phyloP scores from a whole-genome alignment of 2,888 invertebrate species.

The Coelinius sp. region DNA sequence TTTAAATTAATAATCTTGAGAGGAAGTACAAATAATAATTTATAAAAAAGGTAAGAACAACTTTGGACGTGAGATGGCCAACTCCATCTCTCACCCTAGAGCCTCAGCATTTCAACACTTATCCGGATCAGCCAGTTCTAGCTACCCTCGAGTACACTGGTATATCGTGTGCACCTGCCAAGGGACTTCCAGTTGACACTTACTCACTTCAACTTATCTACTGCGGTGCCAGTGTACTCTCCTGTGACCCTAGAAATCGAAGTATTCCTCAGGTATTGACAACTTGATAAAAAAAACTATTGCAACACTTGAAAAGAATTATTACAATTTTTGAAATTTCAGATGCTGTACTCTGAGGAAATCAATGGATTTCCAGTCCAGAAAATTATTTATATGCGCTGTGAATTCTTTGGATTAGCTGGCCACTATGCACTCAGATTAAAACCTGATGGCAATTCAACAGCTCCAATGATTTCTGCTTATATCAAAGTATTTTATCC shows the following conservation, averaged over 20 bases:
- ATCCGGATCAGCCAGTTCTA: constrained; percentile 82
- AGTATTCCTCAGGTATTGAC: constrained; percentile 71
- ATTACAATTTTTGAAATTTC: constrained; percentile 50
- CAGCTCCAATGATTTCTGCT: constrained; percentile 77
- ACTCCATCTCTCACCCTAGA: constrained; percentile 80
- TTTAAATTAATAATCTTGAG: not conserved
- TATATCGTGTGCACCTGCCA: constrained; percentile 75
- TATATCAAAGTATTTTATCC: constrained; percentile 84
- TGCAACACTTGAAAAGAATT: not conserved
- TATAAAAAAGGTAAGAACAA: constrained; percentile 57
- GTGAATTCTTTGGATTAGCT: constrained; percentile 86
- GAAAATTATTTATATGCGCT: constrained; percentile 77
- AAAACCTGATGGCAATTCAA: constrained; percentile 77
- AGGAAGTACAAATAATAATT: too few relatives aligned
- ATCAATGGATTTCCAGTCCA: constrained; percentile 82
- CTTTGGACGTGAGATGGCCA: constrained; percentile 88
- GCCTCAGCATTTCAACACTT: constrained; percentile 84
- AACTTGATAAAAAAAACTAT: too few relatives aligned
- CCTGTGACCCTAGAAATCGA: constrained; percentile 77
- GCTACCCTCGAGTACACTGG: constrained; percentile 84
- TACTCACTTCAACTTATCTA: constrained; percentile 81
- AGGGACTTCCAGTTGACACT: constrained; percentile 72
- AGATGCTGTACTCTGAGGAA: constrained; percentile 84
- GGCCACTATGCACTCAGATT: constrained; percentile 85
- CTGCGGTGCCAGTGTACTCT: constrained; percentile 82